These are phyloP conservation scores for Lepidurus arcticus DNA, from an alignment of 1,140 invertebrate species.

Conservation along the genomic window DNA sequence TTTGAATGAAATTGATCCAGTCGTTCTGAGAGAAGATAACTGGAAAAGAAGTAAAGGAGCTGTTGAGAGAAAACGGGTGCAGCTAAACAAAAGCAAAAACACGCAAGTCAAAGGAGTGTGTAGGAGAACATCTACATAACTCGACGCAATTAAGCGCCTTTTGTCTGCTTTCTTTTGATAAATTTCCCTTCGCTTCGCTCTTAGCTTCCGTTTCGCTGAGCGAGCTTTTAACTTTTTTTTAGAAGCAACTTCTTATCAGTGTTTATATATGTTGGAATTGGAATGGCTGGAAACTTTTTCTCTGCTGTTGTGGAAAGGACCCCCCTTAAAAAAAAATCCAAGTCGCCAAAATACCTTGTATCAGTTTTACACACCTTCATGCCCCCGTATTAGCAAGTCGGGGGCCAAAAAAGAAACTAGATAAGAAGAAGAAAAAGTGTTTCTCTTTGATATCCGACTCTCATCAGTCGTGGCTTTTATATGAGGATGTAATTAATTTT, in stretches of 20 bases:
- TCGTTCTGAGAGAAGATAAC: too few relatives aligned
- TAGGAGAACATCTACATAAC: neutral
- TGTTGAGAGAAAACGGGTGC: neutral
- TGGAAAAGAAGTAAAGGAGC: neutral
- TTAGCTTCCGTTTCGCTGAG: neutral
- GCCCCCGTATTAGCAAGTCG: neutral
- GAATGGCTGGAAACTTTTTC: neutral
- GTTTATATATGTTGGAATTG: neutral
- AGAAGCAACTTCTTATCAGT: neutral
- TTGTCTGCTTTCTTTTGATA: conserved; percentile 15
- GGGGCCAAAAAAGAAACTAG: neutral
- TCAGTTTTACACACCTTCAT: too few relatives aligned
- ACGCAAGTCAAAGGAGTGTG: neutral
- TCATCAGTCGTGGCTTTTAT: neutral
- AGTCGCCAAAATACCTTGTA: too few relatives aligned
- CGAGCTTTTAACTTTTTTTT: neutral
- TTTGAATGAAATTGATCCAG: too few relatives aligned
- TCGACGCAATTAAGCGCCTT: conserved; percentile 12
- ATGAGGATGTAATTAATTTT: neutral
- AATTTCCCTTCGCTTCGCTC: neutral
- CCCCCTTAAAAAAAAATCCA: too few relatives aligned
- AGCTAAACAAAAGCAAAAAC: neutral
- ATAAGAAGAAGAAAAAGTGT: neutral
- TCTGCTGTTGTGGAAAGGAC: neutral
- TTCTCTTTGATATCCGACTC: neutral